Percentiles rank a stretch among this genome's conserved stretches.
phyloP scores from a whole-genome alignment of 2,797 vertebrate genomes.

The Calcarius lapponicus region DNA sequence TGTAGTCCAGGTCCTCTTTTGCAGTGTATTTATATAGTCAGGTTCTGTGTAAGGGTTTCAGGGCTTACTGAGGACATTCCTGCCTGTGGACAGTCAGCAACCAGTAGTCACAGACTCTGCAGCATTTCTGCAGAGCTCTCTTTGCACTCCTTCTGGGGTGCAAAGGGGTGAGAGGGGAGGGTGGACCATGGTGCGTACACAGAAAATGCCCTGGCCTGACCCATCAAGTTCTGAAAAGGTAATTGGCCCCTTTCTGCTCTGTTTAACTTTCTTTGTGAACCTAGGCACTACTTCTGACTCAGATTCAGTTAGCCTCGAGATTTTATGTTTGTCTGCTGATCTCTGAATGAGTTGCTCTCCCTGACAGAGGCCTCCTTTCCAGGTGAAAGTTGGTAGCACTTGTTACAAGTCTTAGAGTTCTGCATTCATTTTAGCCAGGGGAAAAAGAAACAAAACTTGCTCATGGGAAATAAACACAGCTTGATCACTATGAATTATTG shows the following conservation, averaged over 20 bases:
- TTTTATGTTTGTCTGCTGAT: conserved; percentile 1
- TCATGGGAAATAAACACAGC: neutral
- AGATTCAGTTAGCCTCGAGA: neutral
- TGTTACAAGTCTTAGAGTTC: conserved; percentile 9
- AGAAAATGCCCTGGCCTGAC: conserved; percentile 17
- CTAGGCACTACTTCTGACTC: neutral
- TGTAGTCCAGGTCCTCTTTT: neutral
- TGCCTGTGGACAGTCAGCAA: neutral
- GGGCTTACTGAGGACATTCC: neutral
- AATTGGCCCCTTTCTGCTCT: conserved; percentile 59
- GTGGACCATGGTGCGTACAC: neutral
- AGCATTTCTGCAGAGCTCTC: neutral
- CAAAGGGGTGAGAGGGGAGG: neutral
- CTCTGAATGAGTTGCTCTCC: neutral
- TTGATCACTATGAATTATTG: conserved; percentile 16
- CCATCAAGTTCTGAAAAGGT: neutral
- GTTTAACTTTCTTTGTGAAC: conserved; percentile 40
- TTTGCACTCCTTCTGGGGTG: neutral
- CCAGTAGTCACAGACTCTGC: neutral
- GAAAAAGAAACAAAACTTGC: conserved; percentile 17
- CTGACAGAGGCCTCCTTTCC: neutral
- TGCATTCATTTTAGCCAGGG: conserved; percentile 7
- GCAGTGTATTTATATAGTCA: neutral
- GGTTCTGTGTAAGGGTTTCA: neutral
- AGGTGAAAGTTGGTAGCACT: conserved; percentile 47